Conservation (phyloP, 2,888 invertebrate genomes). For the Merodon equestris region DNA sequence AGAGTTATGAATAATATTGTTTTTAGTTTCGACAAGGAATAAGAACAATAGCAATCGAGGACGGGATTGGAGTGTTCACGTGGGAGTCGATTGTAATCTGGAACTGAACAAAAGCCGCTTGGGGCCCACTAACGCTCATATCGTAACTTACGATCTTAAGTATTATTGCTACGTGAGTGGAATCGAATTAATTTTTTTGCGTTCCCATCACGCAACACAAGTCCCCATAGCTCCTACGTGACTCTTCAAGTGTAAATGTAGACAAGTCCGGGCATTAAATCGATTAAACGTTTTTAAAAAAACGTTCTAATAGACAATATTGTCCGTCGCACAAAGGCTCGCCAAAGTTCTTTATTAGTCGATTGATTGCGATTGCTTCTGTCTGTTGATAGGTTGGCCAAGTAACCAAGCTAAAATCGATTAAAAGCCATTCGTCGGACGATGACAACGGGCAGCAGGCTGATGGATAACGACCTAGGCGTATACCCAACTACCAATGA, state of each 20-base stretch:
- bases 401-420: slow-evolving; percentile 8
- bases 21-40: not conserved
- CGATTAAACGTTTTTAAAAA: too few species aligned
- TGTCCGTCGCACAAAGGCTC: not conserved
- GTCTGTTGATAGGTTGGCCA: not conserved
- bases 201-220: slow-evolving; percentile 37
- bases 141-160: slow-evolving; percentile 15
- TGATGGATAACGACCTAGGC: slow-evolving; percentile 30
- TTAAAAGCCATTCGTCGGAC: not conserved
- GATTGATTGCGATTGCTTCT: not conserved
- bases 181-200: slow-evolving; percentile 18
- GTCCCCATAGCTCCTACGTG: slow-evolving; percentile 6
- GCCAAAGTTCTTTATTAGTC: too few species aligned
- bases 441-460: slow-evolving; percentile 19
- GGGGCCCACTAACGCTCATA: slow-evolving; percentile 1
- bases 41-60: slow-evolving; percentile 17
- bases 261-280: too few species aligned
- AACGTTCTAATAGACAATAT: not conserved
- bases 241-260: not conserved
- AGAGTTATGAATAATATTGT: too few species aligned
- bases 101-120: slow-evolving; percentile 21
- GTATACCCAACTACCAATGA: not conserved
- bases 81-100: slow-evolving; percentile 37
- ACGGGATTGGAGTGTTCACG: slow-evolving; percentile 23
- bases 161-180: slow-evolving; percentile 4